Evolutionary conservation across 2,888 invertebrate genomes (phyloP).

Genomic region (Rhodophaea formosa): DNA sequence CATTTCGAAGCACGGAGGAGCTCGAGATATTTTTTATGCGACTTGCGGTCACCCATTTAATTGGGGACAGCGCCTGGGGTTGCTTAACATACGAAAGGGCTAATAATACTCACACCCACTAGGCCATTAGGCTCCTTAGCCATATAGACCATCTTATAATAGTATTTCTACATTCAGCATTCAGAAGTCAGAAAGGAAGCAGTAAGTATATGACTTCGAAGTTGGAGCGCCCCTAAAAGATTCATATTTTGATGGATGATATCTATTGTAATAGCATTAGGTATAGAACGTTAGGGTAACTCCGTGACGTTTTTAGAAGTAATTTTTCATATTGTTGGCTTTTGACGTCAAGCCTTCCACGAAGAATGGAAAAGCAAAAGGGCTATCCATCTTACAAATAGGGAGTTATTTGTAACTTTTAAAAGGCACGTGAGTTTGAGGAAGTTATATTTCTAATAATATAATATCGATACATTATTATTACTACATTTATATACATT

Average conservation of each 20-base stretch:
- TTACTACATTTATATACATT: no score
- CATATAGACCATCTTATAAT: no score
- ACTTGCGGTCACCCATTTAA: no score
- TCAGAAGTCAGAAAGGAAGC: slow-evolving; percentile 16
- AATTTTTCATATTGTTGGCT: slow-evolving; percentile 14
- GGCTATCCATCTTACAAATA: neutral
- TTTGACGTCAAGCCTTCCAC: neutral
- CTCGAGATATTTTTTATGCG: no score
- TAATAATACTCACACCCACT: no score
- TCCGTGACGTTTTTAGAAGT: slow-evolving; percentile 5
- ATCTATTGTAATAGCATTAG: slow-evolving; percentile 2
- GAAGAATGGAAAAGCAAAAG: neutral
- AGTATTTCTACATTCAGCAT: neutral
- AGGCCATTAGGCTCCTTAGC: no score
- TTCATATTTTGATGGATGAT: slow-evolving; percentile 13
- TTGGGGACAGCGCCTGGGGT: no score
- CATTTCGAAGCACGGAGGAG: no score
- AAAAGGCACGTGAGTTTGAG: no score
- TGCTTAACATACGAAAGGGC: no score
- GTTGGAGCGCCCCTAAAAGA: slow-evolving; percentile 3
- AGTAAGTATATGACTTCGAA: neutral
- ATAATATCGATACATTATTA: no score
- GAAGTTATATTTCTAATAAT: no score
- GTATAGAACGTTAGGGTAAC: slow-evolving; percentile 5
- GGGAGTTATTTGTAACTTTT: neutral